Base-by-base conservation (phyloP, 2,113 vertebrate genomes). In the Cheirogaleus medius region DNA sequence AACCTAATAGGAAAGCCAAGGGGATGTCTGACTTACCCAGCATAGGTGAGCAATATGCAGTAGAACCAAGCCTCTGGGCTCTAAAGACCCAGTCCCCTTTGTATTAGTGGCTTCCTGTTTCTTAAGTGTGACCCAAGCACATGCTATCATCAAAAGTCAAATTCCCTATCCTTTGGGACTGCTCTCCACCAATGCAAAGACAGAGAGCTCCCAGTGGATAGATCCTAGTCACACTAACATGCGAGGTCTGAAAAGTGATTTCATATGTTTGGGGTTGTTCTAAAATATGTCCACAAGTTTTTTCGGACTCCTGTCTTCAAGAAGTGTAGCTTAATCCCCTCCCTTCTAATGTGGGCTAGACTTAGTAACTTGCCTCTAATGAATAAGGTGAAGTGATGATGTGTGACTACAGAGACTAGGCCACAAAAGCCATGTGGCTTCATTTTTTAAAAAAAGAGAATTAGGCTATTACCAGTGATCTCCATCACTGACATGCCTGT, bases 1-100 rank as follows among this genome's bases (percentile, higher is more conserved):
- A 88, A 88, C 52, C 58, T 60, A n/a, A 84, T 12, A 76, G 56
- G 52, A 74, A 95, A 96, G 78, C 60, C 81, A 52, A 92, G 29
- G 3, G 27, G 34, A 63, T 39, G 37, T 42, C 15, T 42, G 83
- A 85, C 71, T 90, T 54, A 92, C 17, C 10, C 14, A 64, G 21
- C 37, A 34, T 21, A 63, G 3, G 10, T 14, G 47, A 76, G 23
- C 34, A 84, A 34, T 23, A 60, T 10, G 14, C 18, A 12, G 20
- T 4, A 58, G 76, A 78, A 56, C 29, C 37, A 83, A 56, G 44
- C 42, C 14, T 49, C 74, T 20, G 10, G 29, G 39, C 25, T 52
- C 74, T 21, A 39, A 87, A 80, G 20, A 34, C 21, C 37, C 25
- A 54, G 27, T 39, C 52, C 29, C 76, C 54, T 78, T 39, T 85